Evolutionary conservation across 2,113 vertebrate genomes (phyloP).

Genomic region (Brachyhypopomus gauderio): DNA sequence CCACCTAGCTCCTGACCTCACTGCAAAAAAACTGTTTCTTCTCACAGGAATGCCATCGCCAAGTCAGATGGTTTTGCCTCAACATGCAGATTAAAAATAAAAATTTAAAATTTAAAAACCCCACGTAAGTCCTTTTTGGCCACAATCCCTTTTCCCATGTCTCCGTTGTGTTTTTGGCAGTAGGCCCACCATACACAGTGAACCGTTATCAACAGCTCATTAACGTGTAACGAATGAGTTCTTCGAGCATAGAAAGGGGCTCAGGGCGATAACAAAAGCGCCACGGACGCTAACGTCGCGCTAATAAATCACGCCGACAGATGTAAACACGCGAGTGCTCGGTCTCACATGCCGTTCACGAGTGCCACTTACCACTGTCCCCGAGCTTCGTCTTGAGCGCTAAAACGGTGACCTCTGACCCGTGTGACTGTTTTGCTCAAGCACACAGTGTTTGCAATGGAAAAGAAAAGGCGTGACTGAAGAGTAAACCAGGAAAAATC

Average conservation of each 20-base stretch:
- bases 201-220: conserved; percentile 67
- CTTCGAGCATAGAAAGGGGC: conserved; percentile 49
- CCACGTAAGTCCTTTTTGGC: conserved; percentile 29
- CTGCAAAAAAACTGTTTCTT: not conserved
- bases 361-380: conserved; percentile 39
- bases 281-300: conserved; percentile 39
- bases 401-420: conserved; percentile 46
- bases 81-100: conserved; percentile 12
- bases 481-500: not conserved
- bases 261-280: conserved; percentile 60
- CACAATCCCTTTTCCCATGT: conserved; percentile 27
- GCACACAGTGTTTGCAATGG: not conserved
- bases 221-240: conserved; percentile 68
- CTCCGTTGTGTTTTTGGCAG: conserved; percentile 50
- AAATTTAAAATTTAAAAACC: too few species aligned
- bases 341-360: conserved; percentile 43
- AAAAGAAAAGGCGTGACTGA: not conserved
- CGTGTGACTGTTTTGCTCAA: not conserved
- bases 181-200: conserved; percentile 39
- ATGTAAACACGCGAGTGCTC: conserved; percentile 46
- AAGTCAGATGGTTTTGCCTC: conserved; percentile 45
- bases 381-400: conserved; percentile 32
- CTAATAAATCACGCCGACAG: conserved; percentile 65
- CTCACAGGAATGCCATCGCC: conserved; percentile 22
- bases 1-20: conserved; percentile 21